Percentiles rank a stretch among this genome's conserved stretches.
Evolutionary conservation across 2,888 invertebrate species (phyloP).

Genomic region (Volucella bombylans): DNA sequence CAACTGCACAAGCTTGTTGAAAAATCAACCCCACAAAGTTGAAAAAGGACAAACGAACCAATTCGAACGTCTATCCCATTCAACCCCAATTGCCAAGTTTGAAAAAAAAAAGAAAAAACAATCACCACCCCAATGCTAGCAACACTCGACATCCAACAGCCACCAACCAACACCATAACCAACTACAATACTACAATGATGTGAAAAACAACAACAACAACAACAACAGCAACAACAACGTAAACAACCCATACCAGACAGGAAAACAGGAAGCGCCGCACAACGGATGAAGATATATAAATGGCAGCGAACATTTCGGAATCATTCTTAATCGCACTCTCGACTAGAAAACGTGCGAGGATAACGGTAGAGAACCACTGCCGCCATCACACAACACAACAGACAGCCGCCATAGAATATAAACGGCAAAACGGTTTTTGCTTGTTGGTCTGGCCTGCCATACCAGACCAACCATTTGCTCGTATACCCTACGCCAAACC

Average conservation of each 20-base stretch:
- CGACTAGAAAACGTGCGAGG: conserved; percentile 72
- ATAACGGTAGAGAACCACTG: conserved; percentile 46
- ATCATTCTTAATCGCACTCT: conserved; percentile 73
- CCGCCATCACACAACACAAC: conserved; percentile 33
- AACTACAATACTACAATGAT: neutral
- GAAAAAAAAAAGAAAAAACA: conserved; percentile 17
- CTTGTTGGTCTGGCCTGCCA: neutral
- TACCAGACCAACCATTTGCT: conserved; percentile 8
- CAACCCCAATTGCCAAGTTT: neutral
- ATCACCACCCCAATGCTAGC: conserved; percentile 47
- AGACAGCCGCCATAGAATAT: conserved; percentile 2
- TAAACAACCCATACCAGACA: conserved; percentile 67
- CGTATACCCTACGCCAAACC: conserved; percentile 27
- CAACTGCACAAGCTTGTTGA: conserved; percentile 50
- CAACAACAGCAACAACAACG: conserved; percentile 54
- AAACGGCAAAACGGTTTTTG: conserved; percentile 11
- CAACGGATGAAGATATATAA: conserved; percentile 71
- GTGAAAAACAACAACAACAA: conserved; percentile 19
- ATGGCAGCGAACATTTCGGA: conserved; percentile 69
- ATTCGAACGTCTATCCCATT: too few species aligned
- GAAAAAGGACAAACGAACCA: conserved; percentile 13
- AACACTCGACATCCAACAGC: conserved; percentile 13
- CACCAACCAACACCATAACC: conserved; percentile 25
- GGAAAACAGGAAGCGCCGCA: conserved; percentile 68
- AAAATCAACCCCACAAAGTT: neutral